Evolutionary conservation across 1,140 invertebrate species (phyloP).

Genomic region (Brachionus angularis): DNA sequence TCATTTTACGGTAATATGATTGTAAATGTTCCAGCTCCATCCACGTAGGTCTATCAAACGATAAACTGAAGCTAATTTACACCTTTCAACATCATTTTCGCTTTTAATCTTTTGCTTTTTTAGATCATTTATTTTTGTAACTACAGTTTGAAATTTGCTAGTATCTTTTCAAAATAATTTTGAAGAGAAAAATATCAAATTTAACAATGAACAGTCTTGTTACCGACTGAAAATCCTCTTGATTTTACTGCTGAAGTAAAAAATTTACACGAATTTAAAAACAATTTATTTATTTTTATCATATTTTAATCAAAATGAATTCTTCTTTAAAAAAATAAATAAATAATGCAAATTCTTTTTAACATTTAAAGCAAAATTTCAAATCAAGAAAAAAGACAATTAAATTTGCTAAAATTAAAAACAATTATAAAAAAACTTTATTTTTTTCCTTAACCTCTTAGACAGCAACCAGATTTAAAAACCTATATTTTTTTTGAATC

Average conservation of each 20-base stretch:
- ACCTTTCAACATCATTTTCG: conserved; percentile 11
- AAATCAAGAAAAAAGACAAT: conserved; percentile 27
- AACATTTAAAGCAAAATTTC: not conserved
- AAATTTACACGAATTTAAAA: too few relatives aligned
- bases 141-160: too few relatives aligned
- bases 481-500: conserved; percentile 10
- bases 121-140: conserved; percentile 6
- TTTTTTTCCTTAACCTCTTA: conserved; percentile 32
- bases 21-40: conserved; percentile 82
- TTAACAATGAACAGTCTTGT: too few relatives aligned
- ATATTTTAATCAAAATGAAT: too few relatives aligned
- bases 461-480: conserved; percentile 22
- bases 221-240: too few relatives aligned
- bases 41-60: conserved; percentile 90
- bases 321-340: too few relatives aligned
- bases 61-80: conserved; percentile 89
- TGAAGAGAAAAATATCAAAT: too few relatives aligned
- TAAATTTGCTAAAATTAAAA: conserved; percentile 27
- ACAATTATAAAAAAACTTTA: not conserved
- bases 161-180: too few relatives aligned
- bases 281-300: too few relatives aligned
- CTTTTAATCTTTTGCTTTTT: not conserved
- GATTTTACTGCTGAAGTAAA: too few relatives aligned
- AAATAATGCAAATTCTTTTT: conserved; percentile 16
- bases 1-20: conserved; percentile 68